These are phyloP conservation scores for Tinamus major DNA, from an alignment of 2,797 vertebrate species.

Conservation along the genomic window DNA sequence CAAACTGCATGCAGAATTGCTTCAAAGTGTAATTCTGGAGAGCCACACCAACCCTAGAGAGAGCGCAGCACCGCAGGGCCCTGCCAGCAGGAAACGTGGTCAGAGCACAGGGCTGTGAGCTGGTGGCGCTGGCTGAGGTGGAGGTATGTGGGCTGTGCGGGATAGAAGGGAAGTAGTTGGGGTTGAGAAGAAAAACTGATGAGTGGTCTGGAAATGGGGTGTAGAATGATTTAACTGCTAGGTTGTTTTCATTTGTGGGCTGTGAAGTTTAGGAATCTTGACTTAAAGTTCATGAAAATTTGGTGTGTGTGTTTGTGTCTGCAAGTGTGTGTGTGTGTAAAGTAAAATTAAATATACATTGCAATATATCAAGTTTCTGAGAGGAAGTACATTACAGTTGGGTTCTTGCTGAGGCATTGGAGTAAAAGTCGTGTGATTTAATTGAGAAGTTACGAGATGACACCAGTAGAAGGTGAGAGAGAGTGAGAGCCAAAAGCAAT, in stretches of 20 bases:
- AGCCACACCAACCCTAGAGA: slow-evolving; percentile 10
- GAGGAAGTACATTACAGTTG: neutral
- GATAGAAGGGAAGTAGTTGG: slow-evolving; percentile 12
- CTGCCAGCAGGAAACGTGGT: neutral
- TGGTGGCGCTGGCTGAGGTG: slow-evolving; percentile 13
- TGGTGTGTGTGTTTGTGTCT: neutral
- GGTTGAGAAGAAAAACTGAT: slow-evolving; percentile 35
- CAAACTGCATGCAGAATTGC: slow-evolving; percentile 30
- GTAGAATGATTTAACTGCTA: slow-evolving; percentile 14
- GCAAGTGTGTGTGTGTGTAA: neutral
- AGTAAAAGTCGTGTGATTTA: neutral
- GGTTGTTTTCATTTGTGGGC: slow-evolving; percentile 21
- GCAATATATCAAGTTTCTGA: neutral
- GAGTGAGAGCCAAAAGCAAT: neutral
- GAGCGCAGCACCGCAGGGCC: slow-evolving; percentile 9
- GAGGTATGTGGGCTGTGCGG: neutral
- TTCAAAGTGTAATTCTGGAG: neutral
- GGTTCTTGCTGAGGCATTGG: neutral
- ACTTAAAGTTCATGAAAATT: slow-evolving; percentile 8
- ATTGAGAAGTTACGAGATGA: neutral
- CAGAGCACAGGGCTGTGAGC: neutral
- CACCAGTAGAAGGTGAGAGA: neutral
- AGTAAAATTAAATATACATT: neutral
- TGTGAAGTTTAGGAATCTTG: slow-evolving; percentile 26
- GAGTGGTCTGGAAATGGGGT: neutral